These are phyloP conservation scores for Meganola albula DNA, from an alignment of 2,888 invertebrate species.

Conservation along the genomic window DNA sequence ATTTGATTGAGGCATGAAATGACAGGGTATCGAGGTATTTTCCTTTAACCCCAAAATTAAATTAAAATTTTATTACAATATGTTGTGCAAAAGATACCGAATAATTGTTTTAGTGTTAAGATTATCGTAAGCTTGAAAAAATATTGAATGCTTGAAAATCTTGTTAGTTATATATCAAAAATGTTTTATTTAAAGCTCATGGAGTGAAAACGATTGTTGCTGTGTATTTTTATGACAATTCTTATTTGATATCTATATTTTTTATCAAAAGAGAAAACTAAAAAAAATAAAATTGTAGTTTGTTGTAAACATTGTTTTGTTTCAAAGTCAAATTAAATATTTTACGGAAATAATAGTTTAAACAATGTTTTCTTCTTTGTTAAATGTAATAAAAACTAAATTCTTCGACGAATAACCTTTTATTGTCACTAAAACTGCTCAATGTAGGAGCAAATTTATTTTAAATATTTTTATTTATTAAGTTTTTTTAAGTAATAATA, in stretches of 20 bases:
- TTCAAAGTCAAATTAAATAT: too few species aligned
- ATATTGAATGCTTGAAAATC: too few species aligned
- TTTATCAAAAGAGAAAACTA: conserved; percentile 14
- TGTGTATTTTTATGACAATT: too few species aligned
- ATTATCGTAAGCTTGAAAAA: too few species aligned
- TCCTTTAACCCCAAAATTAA: conserved; percentile 22
- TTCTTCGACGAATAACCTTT: conserved; percentile 60
- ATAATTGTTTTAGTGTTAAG: too few species aligned
- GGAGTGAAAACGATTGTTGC: too few species aligned
- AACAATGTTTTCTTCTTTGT: too few species aligned
- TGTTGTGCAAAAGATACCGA: too few species aligned
- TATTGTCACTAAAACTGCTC: conserved; percentile 67
- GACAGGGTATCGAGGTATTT: conserved; percentile 65
- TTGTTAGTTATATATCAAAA: too few species aligned
- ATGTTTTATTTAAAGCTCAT: conserved; percentile 10
- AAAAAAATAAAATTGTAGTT: conserved; percentile 6
- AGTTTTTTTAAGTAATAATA: conserved; percentile 36
- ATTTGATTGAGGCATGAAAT: conserved; percentile 59
- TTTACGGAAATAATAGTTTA: conserved; percentile 10
- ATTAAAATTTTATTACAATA: too few species aligned
- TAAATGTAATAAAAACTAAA: too few species aligned
- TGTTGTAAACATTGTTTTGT: too few species aligned
- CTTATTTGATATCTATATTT: conserved; percentile 3
- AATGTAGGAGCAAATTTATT: conserved; percentile 55
- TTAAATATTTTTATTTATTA: conserved; percentile 36